Percentiles rank a stretch among this genome's conserved stretches.
Conservation (phyloP, 2,113 vertebrate genomes). For the Gopherus evgoodei region DNA sequence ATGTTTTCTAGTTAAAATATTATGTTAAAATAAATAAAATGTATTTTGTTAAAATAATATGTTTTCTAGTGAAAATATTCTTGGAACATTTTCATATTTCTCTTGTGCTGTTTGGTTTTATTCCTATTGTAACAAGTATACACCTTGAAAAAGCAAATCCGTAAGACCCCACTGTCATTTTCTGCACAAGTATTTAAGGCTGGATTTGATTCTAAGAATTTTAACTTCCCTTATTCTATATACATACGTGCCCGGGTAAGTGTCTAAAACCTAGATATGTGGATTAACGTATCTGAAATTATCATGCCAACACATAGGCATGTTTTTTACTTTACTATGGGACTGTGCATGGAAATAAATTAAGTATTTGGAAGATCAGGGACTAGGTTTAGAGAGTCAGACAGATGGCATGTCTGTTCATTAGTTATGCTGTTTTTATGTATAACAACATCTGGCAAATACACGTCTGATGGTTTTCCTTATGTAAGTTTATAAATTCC, state of each 20-base stretch:
- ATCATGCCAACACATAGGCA: background rate
- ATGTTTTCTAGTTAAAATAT: background rate
- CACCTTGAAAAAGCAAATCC: accelerated
- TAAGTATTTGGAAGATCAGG: background rate
- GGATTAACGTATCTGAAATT: background rate
- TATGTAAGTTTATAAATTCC: background rate
- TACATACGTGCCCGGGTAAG: background rate
- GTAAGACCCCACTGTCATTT: background rate
- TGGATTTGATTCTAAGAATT: background rate
- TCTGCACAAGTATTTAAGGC: background rate
- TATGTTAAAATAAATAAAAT: background rate
- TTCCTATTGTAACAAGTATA: background rate
- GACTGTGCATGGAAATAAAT: accelerated
- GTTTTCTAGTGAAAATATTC: background rate
- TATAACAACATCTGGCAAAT: background rate
- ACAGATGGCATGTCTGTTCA: background rate
- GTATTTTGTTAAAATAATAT: no score
- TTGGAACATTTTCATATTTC: background rate
- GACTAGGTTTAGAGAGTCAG: background rate
- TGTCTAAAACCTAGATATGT: background rate
- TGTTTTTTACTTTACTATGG: background rate
- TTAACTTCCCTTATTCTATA: background rate
- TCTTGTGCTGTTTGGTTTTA: background rate
- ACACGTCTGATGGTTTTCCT: background rate
- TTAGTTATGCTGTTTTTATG: background rate